Base-by-base conservation (phyloP, 2,797 vertebrate genomes). In the Sebastes iracundus region DNA sequence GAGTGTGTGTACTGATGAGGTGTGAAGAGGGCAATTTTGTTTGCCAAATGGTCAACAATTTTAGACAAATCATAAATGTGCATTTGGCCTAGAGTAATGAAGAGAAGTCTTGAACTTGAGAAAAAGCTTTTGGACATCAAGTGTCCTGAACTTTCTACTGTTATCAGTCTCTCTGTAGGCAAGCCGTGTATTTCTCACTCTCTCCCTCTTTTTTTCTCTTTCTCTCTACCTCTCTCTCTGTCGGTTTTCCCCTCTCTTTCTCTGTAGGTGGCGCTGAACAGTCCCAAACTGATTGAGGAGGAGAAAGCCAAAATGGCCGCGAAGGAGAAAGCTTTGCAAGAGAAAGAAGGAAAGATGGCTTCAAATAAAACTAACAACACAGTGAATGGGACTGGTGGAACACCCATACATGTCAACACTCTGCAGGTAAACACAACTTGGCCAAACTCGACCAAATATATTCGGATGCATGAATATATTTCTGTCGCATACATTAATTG, bases 321-420 rank as follows among this genome's bases (percentile, higher is more conserved):
- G 49, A 97, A 97, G 75, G 97, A 99, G 27, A 97, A 98, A 90
- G 97, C 87, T 0, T 92, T 97, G 70, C 82, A 82, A 76, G 94
- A 95, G 77, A 94, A 92, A 77, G 95, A 96, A 81, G 94, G 87
- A 72, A 96, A 96, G 53, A 98, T 97, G 84, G 91, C 95, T 55
- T 75, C 90, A n/a, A 93, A 95, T 65, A 99, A 98, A 93, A 96
- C 96, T 59, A 97, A 97, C 81, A 96, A 97, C 82, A 96, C 97
- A 0, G 96, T 97, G 56, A 99, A 99, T 25, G 98, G 98, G 13
- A 98, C 97, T 0, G 97, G 97, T 28, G 97, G 97, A 27, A 99
- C 98, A 6, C 98, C 98, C 0, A 96, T 98, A 32, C 98, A 99
- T 73, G 97, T 97, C 90, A 98, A 97, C 94, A 97, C 97, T 52